Conservation (phyloP, 2,797 vertebrate species). For the Rhynchonycteris naso region DNA sequence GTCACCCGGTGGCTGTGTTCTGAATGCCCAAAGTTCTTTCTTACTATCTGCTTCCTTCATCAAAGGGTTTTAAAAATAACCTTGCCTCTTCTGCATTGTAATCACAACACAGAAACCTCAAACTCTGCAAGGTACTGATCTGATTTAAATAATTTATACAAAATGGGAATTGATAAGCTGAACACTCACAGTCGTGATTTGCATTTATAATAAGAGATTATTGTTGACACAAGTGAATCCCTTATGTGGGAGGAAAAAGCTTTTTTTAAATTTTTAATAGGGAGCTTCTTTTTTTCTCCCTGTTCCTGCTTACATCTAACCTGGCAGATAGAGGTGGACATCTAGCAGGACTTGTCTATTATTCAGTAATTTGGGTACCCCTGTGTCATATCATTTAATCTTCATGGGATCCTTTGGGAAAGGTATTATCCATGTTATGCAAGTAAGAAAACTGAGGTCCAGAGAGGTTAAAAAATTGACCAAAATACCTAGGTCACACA, state of each 20-base stretch:
- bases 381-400: background rate
- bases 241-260: background rate
- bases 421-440: background rate
- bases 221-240: slow-evolving; percentile 42
- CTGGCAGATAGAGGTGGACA: background rate
- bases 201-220: slow-evolving; percentile 60
- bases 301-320: background rate
- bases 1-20: background rate
- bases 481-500: background rate
- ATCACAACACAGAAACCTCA: slow-evolving; percentile 5
- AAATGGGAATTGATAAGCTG: slow-evolving; percentile 48
- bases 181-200: background rate
- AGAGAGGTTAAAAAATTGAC: background rate
- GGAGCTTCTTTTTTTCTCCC: background rate
- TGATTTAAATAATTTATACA: slow-evolving; percentile 64
- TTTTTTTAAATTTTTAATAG: background rate
- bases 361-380: background rate
- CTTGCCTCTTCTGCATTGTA: background rate
- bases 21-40: background rate
- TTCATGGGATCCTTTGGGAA: background rate
- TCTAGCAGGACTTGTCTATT: background rate
- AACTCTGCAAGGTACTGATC: slow-evolving; percentile 9
- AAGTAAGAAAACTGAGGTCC: background rate
- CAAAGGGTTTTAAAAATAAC: background rate
- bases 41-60: background rate